Conservation (phyloP, 2,113 vertebrate species). For the Jacana jacana region DNA sequence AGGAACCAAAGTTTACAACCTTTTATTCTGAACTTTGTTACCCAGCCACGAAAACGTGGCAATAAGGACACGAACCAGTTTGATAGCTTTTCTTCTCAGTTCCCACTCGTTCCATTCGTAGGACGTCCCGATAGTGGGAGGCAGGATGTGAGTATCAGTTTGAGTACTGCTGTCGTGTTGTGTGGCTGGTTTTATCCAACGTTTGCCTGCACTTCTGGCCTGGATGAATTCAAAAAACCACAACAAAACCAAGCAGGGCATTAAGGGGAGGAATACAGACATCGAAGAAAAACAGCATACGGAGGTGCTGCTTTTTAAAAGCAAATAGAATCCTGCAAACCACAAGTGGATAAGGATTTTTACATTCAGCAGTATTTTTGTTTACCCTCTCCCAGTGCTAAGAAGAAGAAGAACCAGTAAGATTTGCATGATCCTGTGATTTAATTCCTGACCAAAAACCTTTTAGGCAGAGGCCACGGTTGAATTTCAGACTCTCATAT, state of each 20-base stretch:
- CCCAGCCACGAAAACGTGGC: background rate
- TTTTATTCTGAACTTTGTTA: background rate
- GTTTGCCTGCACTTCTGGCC: slow-evolving; percentile 69
- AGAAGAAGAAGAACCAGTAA: background rate
- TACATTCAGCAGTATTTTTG: background rate
- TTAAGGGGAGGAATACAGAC: slow-evolving; percentile 1
- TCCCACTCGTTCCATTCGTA: slow-evolving; percentile 99
- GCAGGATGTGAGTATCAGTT: slow-evolving; percentile 89
- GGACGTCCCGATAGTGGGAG: slow-evolving; percentile 79
- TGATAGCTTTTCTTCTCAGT: slow-evolving; percentile 89
- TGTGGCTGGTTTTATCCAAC: slow-evolving; percentile 58
- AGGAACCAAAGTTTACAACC: background rate
- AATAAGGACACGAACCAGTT: slow-evolving; percentile 82
- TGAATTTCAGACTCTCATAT: background rate
- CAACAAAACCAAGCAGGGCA: background rate
- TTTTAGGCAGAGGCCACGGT: background rate
- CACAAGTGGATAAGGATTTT: background rate
- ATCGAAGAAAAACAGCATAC: background rate
- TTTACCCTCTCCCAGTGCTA: background rate
- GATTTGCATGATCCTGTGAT: background rate
- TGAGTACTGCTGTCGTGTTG: slow-evolving; percentile 84
- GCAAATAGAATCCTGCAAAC: background rate
- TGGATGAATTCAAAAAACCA: slow-evolving; percentile 37
- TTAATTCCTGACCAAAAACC: background rate
- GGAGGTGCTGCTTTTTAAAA: background rate